A percentile compares a stretch with the other conserved stretches of the same genome.
Evolutionary conservation across 2,888 invertebrate genomes (phyloP).

Genomic region (Drosophila meridiana): DNA sequence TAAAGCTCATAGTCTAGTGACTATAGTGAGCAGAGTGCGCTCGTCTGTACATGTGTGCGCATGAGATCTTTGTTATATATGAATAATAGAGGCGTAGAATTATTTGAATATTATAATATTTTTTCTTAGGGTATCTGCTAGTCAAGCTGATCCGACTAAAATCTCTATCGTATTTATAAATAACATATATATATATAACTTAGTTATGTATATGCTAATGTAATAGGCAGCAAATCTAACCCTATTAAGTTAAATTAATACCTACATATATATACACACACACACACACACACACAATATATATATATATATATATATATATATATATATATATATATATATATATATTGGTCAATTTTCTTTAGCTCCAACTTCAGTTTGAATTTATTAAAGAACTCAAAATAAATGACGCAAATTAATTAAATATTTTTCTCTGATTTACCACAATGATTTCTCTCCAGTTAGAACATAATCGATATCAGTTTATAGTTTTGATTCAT

Average conservation of each 20-base stretch:
- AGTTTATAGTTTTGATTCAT: neutral
- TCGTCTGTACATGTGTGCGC: too few relatives aligned
- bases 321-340: neutral
- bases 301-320: too few relatives aligned
- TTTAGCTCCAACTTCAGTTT: neutral
- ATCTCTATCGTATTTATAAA: neutral
- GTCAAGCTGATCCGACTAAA: neutral
- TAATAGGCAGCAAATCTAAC: neutral
- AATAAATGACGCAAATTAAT: neutral
- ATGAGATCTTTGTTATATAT: too few relatives aligned
- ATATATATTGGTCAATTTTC: neutral
- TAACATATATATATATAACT: neutral
- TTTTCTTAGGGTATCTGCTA: neutral
- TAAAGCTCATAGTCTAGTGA: too few relatives aligned
- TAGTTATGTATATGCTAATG: neutral
- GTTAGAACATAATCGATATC: neutral
- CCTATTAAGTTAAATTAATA: too few relatives aligned
- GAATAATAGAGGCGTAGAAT: too few relatives aligned
- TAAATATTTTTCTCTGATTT: neutral
- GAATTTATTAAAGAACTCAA: neutral
- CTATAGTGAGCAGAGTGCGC: too few relatives aligned
- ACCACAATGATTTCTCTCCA: neutral
- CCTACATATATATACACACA: too few relatives aligned
- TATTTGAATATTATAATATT: too few relatives aligned
- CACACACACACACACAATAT: too few relatives aligned